These are phyloP conservation scores for Eristalinus aeneus DNA, from an alignment of 2,888 invertebrate genomes.

Conservation along the genomic window DNA sequence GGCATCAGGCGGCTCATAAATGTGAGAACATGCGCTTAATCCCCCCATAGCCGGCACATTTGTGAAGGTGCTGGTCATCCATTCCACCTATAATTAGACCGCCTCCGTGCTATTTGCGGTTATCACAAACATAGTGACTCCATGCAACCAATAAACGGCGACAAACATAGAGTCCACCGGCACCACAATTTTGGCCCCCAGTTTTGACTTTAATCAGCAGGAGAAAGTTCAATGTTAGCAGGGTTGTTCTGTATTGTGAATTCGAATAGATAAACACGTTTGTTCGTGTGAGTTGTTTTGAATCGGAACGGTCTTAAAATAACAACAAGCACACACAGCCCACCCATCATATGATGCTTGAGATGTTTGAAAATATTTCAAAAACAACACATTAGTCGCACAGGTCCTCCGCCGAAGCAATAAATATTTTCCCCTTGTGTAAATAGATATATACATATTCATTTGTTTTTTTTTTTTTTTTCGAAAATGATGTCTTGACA, in stretches of 20 bases:
- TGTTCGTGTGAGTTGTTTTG: neutral
- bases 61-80: neutral
- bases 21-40: neutral
- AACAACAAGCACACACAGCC: neutral
- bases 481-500: neutral
- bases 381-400: neutral
- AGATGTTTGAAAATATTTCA: neutral
- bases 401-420: neutral
- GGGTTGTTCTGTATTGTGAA: neutral
- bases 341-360: neutral
- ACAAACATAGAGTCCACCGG: conserved; percentile 5
- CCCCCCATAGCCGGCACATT: neutral
- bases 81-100: neutral
- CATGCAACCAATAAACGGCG: neutral
- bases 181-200: conserved; percentile 7
- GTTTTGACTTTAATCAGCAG: conserved; percentile 29
- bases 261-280: neutral
- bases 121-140: neutral
- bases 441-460: too few relatives aligned
- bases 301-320: neutral
- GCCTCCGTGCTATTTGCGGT: conserved; percentile 9
- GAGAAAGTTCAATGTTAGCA: conserved; percentile 39
- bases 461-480: neutral
- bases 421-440: neutral
- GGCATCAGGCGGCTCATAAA: neutral